Conservation (phyloP, 2,888 invertebrate genomes). For the Clitarchus hookeri region DNA sequence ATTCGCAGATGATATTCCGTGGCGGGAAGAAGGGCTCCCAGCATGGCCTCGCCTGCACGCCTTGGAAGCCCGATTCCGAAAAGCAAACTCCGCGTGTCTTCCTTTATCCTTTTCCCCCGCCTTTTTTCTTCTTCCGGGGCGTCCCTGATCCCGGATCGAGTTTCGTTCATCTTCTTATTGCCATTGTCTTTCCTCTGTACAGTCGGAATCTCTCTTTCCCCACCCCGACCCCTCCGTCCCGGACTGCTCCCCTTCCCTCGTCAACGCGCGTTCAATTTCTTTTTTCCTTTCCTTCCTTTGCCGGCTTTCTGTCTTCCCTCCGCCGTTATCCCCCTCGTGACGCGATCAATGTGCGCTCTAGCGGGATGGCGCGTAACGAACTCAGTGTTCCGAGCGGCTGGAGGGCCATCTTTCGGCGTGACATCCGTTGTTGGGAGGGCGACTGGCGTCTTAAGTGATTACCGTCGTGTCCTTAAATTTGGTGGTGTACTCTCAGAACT, state of each 20-base stretch:
- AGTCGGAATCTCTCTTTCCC: conserved; percentile 2
- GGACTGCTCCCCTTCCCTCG: neutral
- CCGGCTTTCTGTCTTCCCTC: conserved; percentile 19
- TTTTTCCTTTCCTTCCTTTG: conserved; percentile 8
- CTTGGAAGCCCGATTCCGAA: conserved; percentile 23
- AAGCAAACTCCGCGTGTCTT: conserved; percentile 21
- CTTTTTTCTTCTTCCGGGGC: neutral
- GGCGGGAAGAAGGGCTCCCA: neutral
- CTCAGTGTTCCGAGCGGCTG: conserved; percentile 26
- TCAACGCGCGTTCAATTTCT: neutral
- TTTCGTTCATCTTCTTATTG: conserved; percentile 27
- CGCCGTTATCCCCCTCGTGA: conserved; percentile 11
- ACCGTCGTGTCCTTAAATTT: neutral
- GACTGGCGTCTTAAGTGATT: neutral
- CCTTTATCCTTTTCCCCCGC: neutral
- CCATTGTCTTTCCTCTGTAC: conserved; percentile 22
- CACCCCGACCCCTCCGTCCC: conserved; percentile 5
- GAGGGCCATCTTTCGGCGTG: conserved; percentile 5
- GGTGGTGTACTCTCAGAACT: neutral
- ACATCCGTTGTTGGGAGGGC: conserved; percentile 2
- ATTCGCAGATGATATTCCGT: conserved; percentile 19
- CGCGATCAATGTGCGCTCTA: conserved; percentile 31
- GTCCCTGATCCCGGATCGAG: conserved; percentile 24
- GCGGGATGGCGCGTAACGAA: conserved; percentile 29
- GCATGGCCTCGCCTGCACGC: conserved; percentile 1